Evolutionary conservation across 2,888 invertebrate genomes (phyloP).

Genomic region (Hemicrepidius hirtus): DNA sequence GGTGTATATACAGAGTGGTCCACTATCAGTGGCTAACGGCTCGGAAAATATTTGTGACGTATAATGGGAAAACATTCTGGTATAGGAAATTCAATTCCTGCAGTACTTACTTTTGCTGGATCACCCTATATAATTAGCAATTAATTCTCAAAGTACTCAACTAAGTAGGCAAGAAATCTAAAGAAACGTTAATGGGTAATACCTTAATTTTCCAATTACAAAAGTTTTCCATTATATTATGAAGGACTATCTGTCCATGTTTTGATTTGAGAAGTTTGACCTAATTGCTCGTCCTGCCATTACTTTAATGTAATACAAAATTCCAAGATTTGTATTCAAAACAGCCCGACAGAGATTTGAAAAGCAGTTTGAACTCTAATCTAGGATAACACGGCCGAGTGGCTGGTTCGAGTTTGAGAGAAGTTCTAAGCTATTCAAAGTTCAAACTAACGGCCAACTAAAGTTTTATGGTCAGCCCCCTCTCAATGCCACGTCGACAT

Average conservation of each 20-base stretch:
- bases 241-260: background rate
- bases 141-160: no score
- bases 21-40: no score
- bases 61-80: no score
- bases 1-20: no score
- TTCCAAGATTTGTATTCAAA: conserved; percentile 35
- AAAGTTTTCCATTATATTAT: no score
- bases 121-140: no score
- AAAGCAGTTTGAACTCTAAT: conserved; percentile 44
- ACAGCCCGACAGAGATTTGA: conserved; percentile 36
- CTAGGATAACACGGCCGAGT: conserved; percentile 43
- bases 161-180: no score
- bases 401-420: conserved; percentile 36
- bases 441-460: conserved; percentile 41
- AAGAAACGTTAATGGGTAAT: no score
- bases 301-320: conserved; percentile 19
- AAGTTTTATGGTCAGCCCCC: conserved; percentile 38
- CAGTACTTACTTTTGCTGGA: no score
- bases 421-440: conserved; percentile 42
- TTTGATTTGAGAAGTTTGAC: background rate
- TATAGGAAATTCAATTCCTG: no score
- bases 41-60: no score
- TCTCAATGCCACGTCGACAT: conserved; percentile 14
- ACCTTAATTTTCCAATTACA: no score
- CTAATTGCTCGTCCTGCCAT: background rate